Evolutionary conservation across 2,888 invertebrate genomes (phyloP).

Genomic region (Agrochola litura): DNA sequence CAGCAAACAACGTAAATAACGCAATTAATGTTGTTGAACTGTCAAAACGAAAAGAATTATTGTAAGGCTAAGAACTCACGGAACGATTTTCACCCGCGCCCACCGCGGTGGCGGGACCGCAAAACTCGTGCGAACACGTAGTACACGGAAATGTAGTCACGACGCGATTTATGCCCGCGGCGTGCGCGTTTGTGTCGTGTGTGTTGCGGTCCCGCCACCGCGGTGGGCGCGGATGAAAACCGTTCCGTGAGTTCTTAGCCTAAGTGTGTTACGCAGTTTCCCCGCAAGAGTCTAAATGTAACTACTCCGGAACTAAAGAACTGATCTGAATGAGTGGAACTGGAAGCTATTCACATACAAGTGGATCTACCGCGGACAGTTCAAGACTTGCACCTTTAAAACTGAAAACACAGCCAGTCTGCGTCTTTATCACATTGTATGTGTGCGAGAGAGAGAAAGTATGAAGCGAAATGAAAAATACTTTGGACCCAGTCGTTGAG

Average conservation of each 20-base stretch:
- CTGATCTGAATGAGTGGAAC: neutral
- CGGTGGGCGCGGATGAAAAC: no score
- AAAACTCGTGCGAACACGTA: no score
- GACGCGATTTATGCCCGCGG: no score
- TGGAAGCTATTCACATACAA: neutral
- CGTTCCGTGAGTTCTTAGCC: no score
- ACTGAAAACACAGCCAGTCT: constrained; percentile 3
- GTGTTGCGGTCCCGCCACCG: no score
- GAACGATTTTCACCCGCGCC: no score
- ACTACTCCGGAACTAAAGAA: neutral
- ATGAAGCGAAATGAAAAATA: constrained; percentile 51
- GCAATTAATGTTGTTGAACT: neutral
- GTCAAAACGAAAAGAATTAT: neutral
- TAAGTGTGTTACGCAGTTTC: neutral
- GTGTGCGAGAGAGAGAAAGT: constrained; percentile 5
- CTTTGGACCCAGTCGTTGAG: constrained; percentile 32
- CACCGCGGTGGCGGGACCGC: no score
- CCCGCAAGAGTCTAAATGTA: neutral
- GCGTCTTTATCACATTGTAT: constrained; percentile 12
- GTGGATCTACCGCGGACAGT: neutral
- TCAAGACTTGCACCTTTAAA: neutral
- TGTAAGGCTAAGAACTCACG: no score
- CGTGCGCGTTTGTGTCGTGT: no score
- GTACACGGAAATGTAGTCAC: no score
- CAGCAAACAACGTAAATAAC: neutral